Evolutionary conservation across 2,888 invertebrate species (phyloP).

Genomic region (Pheosia gnoma): DNA sequence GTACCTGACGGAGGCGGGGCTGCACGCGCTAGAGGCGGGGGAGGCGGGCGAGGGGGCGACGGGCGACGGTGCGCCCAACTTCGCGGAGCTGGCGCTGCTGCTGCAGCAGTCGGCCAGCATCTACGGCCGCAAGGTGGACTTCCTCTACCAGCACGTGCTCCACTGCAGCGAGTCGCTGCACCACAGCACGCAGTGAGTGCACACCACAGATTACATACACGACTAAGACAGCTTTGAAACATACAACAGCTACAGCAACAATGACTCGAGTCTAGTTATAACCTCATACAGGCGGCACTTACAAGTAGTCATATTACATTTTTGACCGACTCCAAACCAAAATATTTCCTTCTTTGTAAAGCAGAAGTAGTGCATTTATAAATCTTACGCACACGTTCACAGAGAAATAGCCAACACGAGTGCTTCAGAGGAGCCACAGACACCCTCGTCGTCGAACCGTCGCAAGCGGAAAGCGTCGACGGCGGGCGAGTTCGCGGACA

Average conservation of each 20-base stretch:
- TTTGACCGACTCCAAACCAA: neutral
- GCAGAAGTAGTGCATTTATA: too few species aligned
- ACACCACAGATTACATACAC: too few species aligned
- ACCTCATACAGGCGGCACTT: too few species aligned
- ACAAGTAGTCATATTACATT: too few species aligned
- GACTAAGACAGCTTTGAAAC: too few species aligned
- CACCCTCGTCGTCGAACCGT: slow-evolving; percentile 7
- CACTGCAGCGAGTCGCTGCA: slow-evolving; percentile 65
- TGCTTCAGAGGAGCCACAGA: neutral
- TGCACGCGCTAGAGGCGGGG: slow-evolving; percentile 60
- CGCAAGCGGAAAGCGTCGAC: slow-evolving; percentile 20
- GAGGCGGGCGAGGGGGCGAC: slow-evolving; percentile 24
- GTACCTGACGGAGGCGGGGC: slow-evolving; percentile 81
- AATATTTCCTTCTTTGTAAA: neutral
- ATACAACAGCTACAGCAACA: too few species aligned
- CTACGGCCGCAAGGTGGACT: slow-evolving; percentile 90
- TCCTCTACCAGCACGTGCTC: slow-evolving; percentile 73
- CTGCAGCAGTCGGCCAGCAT: slow-evolving; percentile 89
- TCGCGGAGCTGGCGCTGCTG: slow-evolving; percentile 90
- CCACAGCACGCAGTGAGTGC: slow-evolving; percentile 41
- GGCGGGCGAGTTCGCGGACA: slow-evolving; percentile 27
- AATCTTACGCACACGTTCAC: neutral
- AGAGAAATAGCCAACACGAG: slow-evolving; percentile 10
- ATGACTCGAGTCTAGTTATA: too few species aligned
- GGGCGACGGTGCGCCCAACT: slow-evolving; percentile 79